Evolutionary conservation across 2,888 invertebrate species (phyloP).

Genomic region (Ctena decussata): DNA sequence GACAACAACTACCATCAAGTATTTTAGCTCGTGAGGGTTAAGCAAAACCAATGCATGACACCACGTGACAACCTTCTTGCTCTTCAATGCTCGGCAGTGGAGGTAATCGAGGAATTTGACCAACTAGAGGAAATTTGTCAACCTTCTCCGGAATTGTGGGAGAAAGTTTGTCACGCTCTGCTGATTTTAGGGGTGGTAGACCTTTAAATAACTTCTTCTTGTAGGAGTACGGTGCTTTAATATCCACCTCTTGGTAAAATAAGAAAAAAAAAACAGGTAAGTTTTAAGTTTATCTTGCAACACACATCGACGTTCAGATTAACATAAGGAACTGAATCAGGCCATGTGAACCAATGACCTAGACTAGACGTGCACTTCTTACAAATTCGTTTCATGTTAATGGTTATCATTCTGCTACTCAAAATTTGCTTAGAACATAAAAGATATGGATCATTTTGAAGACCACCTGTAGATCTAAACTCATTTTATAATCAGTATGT

Average conservation of each 20-base stretch:
- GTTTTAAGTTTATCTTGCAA: no score
- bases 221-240: slow-evolving; percentile 53
- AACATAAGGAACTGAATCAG: background rate
- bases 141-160: slow-evolving; percentile 48
- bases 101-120: slow-evolving; percentile 61
- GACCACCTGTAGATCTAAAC: no score
- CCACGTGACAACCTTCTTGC: slow-evolving; percentile 59
- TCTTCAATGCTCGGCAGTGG: slow-evolving; percentile 63
- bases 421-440: no score
- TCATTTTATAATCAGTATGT: no score
- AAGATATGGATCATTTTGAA: no score
- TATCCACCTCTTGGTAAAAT: slow-evolving; percentile 52
- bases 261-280: background rate
- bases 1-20: background rate
- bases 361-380: no score
- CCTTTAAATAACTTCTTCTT: slow-evolving; percentile 54
- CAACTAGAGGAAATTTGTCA: slow-evolving; percentile 57
- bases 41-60: background rate
- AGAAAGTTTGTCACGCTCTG: slow-evolving; percentile 6
- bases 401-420: no score
- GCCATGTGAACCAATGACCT: no score
- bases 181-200: slow-evolving; percentile 30
- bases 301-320: no score
- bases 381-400: no score
- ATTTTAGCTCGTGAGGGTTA: background rate